Evolutionary conservation across 2,888 invertebrate genomes (phyloP).

Genomic region (Scotopteryx bipunctaria): DNA sequence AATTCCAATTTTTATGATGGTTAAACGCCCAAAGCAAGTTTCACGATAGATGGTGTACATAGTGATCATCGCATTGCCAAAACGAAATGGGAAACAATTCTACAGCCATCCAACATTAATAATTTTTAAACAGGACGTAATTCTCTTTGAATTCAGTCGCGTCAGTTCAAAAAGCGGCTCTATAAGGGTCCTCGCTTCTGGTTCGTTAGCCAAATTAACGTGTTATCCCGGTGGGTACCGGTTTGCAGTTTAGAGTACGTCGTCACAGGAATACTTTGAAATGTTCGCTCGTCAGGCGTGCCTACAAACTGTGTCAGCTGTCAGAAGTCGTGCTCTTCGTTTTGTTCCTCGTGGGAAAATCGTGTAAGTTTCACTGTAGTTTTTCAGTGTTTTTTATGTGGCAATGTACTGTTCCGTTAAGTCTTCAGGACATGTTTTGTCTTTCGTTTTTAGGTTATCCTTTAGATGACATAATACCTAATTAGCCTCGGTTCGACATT

Average conservation of each 20-base stretch:
- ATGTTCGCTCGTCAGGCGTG: constrained; percentile 27
- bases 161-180: constrained; percentile 60
- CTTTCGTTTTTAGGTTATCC: too few species aligned
- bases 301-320: not conserved
- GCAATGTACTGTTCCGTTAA: too few species aligned
- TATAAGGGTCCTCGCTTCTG: constrained; percentile 60
- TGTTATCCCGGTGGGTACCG: constrained; percentile 53
- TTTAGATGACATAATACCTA: too few species aligned
- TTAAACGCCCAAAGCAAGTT: too few species aligned
- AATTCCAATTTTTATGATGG: too few species aligned
- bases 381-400: too few species aligned
- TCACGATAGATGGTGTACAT: too few species aligned
- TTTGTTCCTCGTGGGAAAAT: not conserved
- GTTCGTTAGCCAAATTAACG: constrained; percentile 78
- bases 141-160: constrained; percentile 52
- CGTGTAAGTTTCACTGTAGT: too few species aligned
- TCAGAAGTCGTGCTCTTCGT: constrained; percentile 9
- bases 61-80: too few species aligned
- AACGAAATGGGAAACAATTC: not conserved
- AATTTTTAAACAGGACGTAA: constrained; percentile 21
- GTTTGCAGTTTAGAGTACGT: constrained; percentile 47
- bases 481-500: too few species aligned
- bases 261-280: constrained; percentile 49
- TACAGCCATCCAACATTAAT: constrained; percentile 3
- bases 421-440: too few species aligned